Base-by-base conservation (phyloP, 2,113 vertebrate genomes). In the Tursiops truncatus region DNA sequence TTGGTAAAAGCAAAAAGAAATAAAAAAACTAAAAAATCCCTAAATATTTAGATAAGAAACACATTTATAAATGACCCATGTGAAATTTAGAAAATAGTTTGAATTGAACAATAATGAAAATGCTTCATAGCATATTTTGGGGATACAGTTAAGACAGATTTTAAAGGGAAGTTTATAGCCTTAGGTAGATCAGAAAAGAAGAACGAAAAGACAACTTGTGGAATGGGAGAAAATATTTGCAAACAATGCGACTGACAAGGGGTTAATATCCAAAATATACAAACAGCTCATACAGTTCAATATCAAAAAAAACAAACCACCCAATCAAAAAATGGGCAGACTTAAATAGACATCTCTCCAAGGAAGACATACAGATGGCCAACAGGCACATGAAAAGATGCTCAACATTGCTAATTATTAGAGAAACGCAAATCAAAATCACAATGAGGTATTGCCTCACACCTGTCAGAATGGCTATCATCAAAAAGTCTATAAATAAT, bases 121-220 rank as follows among this genome's bases (percentile, higher is more conserved):
- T 80, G 14, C n/a, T 53, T 14, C n/a, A 77, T 33, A 33, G 13
- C 20, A 23, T 58, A 80, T 9, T 86, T 92, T 56, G 62, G 17
- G 28, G 7, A 81, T 87, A 33, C 28, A 76, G 28, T 74, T 73
- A 83, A 84, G 67, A 14, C 15, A 77, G 31, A 7, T 93, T 88
- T 92, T 92, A 56, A 36, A 47, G 8, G 3, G 53, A 83, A 89
- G 33, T n/a, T 60, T 73, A 60, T 17, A 76, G 28, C 28, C 25
- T 80, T 93, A 90, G 68, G 26, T 91, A 87, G 44, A 88, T 14
- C 44, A 92, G 56, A 71, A 84, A 71, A 79, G 31, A 94, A 83
- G 36, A 67, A 62, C 8, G 6, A 80, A 80, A 56, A 56, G 50
- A 56, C n/a, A 23, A 56, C 33, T 11, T n/a, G 36, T 1, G 23